These are phyloP conservation scores for Betta splendens DNA, from an alignment of 2,797 vertebrate genomes.

Conservation along the genomic window DNA sequence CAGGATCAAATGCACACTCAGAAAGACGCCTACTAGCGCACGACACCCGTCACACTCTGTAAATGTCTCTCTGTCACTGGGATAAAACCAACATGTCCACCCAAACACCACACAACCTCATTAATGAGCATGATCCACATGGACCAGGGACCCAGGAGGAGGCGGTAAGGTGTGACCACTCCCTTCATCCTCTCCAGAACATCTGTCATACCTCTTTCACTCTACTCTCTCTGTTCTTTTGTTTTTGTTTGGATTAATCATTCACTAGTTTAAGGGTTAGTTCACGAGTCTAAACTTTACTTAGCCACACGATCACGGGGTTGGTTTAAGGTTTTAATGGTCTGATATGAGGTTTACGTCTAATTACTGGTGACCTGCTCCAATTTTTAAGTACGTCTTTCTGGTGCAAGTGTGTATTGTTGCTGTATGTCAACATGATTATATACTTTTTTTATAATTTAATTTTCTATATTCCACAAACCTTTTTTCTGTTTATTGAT, in stretches of 20 bases:
- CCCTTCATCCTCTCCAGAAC: conserved; percentile 26
- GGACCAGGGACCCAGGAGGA: conserved; percentile 42
- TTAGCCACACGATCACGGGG: conserved; percentile 51
- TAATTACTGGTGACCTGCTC: conserved; percentile 43
- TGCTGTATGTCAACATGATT: conserved; percentile 51
- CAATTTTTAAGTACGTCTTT: conserved; percentile 50
- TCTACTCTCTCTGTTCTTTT: conserved; percentile 12
- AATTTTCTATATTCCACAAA: conserved; percentile 56
- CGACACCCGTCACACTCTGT: conserved; percentile 20
- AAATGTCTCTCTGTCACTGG: conserved; percentile 29
- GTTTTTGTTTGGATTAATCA: conserved; percentile 10
- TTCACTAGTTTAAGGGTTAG: conserved; percentile 6
- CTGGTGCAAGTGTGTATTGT: conserved; percentile 56
- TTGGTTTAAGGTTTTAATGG: conserved; percentile 32
- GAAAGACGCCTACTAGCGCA: conserved; percentile 79
- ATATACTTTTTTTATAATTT: conserved; percentile 67
- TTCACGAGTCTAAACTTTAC: conserved; percentile 40
- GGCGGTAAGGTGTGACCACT: conserved; percentile 45
- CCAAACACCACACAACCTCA: conserved; percentile 39
- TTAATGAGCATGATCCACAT: conserved; percentile 34
- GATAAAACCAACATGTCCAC: conserved; percentile 26
- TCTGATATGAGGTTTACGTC: conserved; percentile 56
- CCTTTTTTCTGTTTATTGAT: conserved; percentile 48
- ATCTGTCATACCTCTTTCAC: conserved; percentile 27
- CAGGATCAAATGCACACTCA: conserved; percentile 85